These are phyloP conservation scores for Gavialis gangeticus DNA, from an alignment of 2,113 vertebrate species.

Conservation along the genomic window DNA sequence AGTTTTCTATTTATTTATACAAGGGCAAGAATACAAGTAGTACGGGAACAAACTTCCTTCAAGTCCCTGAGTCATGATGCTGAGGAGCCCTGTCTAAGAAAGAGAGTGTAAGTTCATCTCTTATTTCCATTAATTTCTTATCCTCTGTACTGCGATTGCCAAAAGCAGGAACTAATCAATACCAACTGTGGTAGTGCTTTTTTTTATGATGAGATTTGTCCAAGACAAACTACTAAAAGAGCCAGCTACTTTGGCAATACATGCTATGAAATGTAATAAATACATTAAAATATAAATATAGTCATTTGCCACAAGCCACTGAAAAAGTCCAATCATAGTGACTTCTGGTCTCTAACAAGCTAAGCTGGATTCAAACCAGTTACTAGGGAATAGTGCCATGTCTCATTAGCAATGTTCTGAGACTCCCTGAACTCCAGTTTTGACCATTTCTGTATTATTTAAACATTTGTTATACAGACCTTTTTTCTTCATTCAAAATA, in stretches of 20 bases:
- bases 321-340: background rate
- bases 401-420: background rate
- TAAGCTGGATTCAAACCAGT: background rate
- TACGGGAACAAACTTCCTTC: slow-evolving; percentile 57
- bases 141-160: slow-evolving; percentile 30
- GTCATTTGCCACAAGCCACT: background rate
- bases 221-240: slow-evolving; percentile 28
- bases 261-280: background rate
- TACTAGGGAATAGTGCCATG: background rate
- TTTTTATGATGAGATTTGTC: background rate
- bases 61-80: slow-evolving; percentile 62
- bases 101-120: slow-evolving; percentile 53
- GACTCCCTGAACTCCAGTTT: background rate
- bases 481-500: background rate
- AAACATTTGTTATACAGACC: background rate
- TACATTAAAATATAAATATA: background rate
- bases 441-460: background rate
- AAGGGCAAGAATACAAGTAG: slow-evolving; percentile 38
- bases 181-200: background rate
- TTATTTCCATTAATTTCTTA: slow-evolving; percentile 69
- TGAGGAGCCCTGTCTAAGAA: slow-evolving; percentile 63
- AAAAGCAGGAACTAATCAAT: slow-evolving; percentile 60
- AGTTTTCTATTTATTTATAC: slow-evolving; percentile 34
- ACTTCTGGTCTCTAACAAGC: background rate
- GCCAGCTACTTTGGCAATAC: background rate